Conservation (phyloP, 2,888 invertebrate genomes). For the Parapristionchus giblindavisi region DNA sequence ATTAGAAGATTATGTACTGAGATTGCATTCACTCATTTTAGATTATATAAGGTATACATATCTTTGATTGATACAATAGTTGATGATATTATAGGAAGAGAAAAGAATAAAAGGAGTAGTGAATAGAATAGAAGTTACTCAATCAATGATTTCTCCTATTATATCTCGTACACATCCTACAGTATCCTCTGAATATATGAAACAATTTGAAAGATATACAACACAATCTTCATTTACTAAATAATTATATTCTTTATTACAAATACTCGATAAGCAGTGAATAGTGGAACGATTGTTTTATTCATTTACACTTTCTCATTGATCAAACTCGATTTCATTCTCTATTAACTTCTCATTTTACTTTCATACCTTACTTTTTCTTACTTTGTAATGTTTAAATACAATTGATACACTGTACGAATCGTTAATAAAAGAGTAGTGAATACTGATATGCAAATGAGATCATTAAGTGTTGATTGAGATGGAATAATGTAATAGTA, state of each 20-base stretch:
- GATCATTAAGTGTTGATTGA: not conserved
- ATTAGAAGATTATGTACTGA: constrained; percentile 60
- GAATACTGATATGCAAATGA: constrained; percentile 1
- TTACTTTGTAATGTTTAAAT: not conserved
- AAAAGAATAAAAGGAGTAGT: not conserved
- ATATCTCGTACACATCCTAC: not conserved
- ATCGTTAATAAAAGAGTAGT: not conserved
- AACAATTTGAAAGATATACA: constrained; percentile 17
- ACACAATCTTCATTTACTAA: not conserved
- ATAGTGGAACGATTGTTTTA: not conserved
- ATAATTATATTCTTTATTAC: not conserved
- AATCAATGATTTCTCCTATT: not conserved
- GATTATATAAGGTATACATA: constrained; percentile 41
- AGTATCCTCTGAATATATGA: constrained; percentile 20
- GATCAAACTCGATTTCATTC: not conserved
- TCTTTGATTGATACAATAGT: not conserved
- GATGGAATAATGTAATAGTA: not conserved
- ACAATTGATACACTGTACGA: constrained; percentile 14
- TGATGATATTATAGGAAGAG: constrained; percentile 14
- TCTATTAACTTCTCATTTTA: not conserved
- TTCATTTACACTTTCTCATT: not conserved
- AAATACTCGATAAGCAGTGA: not conserved
- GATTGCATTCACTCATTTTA: constrained; percentile 42
- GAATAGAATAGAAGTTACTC: not conserved
- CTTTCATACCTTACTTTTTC: constrained; percentile 13